A percentile compares a stretch with the other conserved stretches of the same genome.
phyloP scores from a whole-genome alignment of 2,113 vertebrate genomes.

The Calyptomena viridis region DNA sequence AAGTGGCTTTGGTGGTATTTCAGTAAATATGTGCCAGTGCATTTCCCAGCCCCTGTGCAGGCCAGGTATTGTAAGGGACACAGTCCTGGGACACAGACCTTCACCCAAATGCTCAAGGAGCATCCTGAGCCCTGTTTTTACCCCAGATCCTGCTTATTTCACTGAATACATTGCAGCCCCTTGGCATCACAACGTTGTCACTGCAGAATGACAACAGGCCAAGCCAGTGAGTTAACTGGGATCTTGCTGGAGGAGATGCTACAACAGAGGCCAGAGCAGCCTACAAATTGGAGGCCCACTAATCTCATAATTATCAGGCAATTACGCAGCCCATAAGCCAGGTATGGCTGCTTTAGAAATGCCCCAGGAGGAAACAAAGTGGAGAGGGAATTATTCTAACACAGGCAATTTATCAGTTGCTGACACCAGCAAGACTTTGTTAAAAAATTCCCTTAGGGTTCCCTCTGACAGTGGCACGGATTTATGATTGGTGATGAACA shows the following conservation, averaged over 20 bases:
- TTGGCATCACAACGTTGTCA: fast-evolving
- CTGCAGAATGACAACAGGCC: neutral
- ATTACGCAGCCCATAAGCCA: neutral
- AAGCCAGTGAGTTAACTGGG: neutral
- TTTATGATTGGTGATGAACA: neutral
- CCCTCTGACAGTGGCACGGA: neutral
- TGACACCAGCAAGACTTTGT: neutral
- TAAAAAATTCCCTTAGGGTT: conserved; percentile 16
- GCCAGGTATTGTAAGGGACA: neutral
- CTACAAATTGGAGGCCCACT: neutral
- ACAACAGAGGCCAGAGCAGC: neutral
- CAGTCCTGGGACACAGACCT: neutral
- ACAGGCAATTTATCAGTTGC: neutral
- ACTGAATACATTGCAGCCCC: neutral
- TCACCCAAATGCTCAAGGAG: neutral
- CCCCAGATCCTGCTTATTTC: neutral
- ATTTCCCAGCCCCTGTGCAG: neutral
- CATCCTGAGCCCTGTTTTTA: neutral
- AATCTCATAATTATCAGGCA: neutral
- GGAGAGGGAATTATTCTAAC: neutral
- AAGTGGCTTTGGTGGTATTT: neutral
- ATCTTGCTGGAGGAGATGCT: neutral
- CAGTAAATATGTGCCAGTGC: neutral
- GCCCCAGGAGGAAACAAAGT: neutral
- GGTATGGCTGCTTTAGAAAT: neutral